These are phyloP conservation scores for Gymnocephalus cernua DNA, from an alignment of 2,113 vertebrate species.

Conservation along the genomic window DNA sequence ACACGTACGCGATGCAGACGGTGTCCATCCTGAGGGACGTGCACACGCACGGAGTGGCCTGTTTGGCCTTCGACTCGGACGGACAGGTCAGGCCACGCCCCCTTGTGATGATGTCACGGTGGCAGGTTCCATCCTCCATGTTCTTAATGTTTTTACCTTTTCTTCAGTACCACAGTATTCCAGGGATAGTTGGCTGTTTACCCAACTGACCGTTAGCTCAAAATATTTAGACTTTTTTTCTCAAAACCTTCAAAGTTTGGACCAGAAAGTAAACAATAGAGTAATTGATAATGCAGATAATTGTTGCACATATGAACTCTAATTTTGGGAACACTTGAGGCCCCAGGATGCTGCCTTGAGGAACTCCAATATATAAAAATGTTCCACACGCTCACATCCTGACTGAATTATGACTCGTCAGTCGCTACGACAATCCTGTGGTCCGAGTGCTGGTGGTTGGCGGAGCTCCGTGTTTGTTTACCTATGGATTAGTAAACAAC, in stretches of 20 bases:
- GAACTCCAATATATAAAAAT: neutral
- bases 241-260: too few species aligned
- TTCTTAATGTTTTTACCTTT: too few species aligned
- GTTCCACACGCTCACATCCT: neutral
- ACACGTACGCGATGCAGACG: slow-evolving; percentile 91
- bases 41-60: slow-evolving; percentile 96
- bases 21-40: slow-evolving; percentile 95
- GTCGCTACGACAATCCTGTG: neutral
- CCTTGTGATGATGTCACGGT: neutral
- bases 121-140: too few species aligned
- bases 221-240: too few species aligned
- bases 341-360: neutral
- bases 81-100: slow-evolving; percentile 88
- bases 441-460: neutral
- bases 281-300: too few species aligned
- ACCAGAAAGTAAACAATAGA: too few species aligned
- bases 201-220: too few species aligned
- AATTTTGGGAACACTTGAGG: neutral
- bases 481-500: neutral
- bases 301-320: too few species aligned
- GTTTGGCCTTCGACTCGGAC: slow-evolving; percentile 93
- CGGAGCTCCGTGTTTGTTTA: neutral
- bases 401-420: neutral
- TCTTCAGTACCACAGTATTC: too few species aligned
- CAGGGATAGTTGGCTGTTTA: too few species aligned